These are phyloP conservation scores for Falco columbarius DNA, from an alignment of 2,797 vertebrate genomes.

Conservation along the genomic window DNA sequence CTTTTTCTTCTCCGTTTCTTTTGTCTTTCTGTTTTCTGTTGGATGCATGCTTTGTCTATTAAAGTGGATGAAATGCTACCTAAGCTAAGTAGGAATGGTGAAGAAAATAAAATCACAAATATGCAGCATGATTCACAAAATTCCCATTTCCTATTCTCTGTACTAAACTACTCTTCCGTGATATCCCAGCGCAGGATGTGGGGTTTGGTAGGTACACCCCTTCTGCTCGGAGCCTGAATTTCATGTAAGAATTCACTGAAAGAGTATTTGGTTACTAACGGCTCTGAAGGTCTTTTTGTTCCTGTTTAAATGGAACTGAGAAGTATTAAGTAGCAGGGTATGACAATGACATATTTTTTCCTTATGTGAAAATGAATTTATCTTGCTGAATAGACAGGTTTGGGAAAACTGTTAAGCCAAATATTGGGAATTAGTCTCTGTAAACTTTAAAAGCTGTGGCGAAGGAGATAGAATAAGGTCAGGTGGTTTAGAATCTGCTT, in stretches of 20 bases:
- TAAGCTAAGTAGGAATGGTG: background rate
- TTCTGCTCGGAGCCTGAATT: background rate
- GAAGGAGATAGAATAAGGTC: background rate
- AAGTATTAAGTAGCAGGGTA: background rate
- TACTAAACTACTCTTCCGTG: background rate
- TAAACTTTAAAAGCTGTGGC: background rate
- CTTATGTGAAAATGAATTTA: background rate
- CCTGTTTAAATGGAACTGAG: background rate
- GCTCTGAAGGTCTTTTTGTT: background rate
- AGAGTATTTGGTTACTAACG: constrained; percentile 9
- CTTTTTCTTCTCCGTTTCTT: background rate
- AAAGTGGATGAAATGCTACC: background rate
- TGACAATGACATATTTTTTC: background rate
- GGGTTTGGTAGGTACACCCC: background rate
- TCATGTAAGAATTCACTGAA: background rate
- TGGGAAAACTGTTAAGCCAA: background rate
- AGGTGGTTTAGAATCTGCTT: background rate
- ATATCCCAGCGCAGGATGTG: background rate
- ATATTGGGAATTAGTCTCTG: background rate
- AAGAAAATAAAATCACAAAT: background rate
- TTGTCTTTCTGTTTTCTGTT: background rate
- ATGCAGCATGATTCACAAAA: background rate
- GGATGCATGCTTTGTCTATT: background rate
- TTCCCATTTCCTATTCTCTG: background rate
- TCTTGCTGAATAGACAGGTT: background rate